These are phyloP conservation scores for Nebria salina DNA, from an alignment of 2,888 invertebrate genomes.

Conservation along the genomic window DNA sequence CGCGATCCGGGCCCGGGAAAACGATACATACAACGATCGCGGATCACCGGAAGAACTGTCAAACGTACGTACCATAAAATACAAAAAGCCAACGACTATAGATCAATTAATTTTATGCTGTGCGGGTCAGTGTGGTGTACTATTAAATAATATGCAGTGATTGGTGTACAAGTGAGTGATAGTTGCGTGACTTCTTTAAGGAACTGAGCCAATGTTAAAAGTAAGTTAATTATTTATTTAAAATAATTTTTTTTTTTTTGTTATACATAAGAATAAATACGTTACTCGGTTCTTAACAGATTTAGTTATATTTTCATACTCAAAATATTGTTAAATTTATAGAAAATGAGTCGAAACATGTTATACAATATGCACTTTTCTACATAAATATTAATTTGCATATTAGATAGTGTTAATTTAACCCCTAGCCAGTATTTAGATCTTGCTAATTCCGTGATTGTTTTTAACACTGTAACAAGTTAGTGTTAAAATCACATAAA, in stretches of 20 bases:
- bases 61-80: neutral
- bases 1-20: conserved; percentile 33
- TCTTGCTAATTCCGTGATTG: too few relatives aligned
- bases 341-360: too few relatives aligned
- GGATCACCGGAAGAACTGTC: neutral
- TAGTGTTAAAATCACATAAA: too few relatives aligned
- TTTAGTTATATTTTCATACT: too few relatives aligned
- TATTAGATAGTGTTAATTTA: too few relatives aligned
- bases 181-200: neutral
- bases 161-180: neutral
- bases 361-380: too few relatives aligned
- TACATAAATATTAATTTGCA: too few relatives aligned
- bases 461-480: too few relatives aligned
- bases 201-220: neutral
- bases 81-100: neutral
- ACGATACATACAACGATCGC: neutral
- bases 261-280: too few relatives aligned
- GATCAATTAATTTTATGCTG: neutral
- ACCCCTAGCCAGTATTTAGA: too few relatives aligned
- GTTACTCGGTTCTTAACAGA: too few relatives aligned
- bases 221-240: neutral
- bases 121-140: neutral
- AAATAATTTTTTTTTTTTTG: neutral
- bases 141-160: neutral
- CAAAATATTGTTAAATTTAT: too few relatives aligned